phyloP scores from a whole-genome alignment of 1,140 invertebrate genomes.

The Frieseomelitta varia region DNA sequence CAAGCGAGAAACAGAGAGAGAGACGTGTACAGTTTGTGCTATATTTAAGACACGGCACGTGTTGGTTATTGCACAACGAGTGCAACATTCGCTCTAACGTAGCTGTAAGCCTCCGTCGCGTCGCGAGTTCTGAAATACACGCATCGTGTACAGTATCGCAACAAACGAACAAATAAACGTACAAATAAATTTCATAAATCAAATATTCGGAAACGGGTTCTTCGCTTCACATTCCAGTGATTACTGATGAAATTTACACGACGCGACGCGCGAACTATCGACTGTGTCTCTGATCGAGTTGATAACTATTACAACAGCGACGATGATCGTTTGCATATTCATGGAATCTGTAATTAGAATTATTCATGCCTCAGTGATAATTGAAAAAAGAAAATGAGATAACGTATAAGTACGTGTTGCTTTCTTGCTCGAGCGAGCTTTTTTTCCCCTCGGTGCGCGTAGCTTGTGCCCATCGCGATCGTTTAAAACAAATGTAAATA shows the following conservation, averaged over 20 bases:
- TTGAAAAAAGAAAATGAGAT: background rate
- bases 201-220: conserved; percentile 39
- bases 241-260: conserved; percentile 5
- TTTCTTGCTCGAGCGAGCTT: background rate
- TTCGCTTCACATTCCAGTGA: conserved; percentile 28
- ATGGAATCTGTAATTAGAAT: conserved; percentile 26
- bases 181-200: background rate
- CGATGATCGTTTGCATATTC: conserved; percentile 34
- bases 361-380: background rate
- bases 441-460: background rate
- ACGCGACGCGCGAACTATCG: background rate
- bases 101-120: conserved; percentile 12
- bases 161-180: no score
- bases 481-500: conserved; percentile 45
- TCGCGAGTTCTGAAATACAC: conserved; percentile 20
- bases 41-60: conserved; percentile 56
- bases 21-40: conserved; percentile 22
- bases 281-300: background rate
- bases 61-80: conserved; percentile 56
- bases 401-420: no score
- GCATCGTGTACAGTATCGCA: conserved; percentile 3
- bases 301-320: conserved; percentile 14
- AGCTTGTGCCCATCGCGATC: background rate
- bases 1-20: background rate
- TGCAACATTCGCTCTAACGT: conserved; percentile 42